Evolutionary conservation across 1,140 invertebrate species (phyloP), one percentile per base, ranked within the genome.

Genomic region (Charaxes varanes): DNA sequence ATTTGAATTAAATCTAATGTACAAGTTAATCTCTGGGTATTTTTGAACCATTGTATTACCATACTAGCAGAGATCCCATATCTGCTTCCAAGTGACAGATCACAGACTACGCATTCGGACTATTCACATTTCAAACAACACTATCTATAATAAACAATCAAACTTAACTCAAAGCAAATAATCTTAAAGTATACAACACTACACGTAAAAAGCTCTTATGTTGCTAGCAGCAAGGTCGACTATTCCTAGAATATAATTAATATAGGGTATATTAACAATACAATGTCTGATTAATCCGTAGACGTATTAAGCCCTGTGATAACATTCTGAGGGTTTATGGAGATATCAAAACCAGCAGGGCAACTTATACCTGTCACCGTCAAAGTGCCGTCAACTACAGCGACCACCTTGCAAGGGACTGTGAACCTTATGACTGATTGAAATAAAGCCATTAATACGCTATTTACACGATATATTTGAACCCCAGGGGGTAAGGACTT

Each of bases 291-390:
- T 63, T 63, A 63, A 57, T 41, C 44, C 50, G 43, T 37, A 55
- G 46, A 42, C 48, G 53, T 59, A 51, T 44, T 62, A 50, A 8
- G 32, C 50, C 47, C 18, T 24, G n/a, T 49, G 58, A 64, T 64
- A 66, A 38, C 46, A 41, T 61, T 48, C 40, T 41, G 52, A 58
- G 55, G 59, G 60, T 69, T 60, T 59, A 70, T 67, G 53, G 54
- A 64, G 53, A 54, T 52, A 70, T 70, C 66, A 67, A 62, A 56
- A 46, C 43, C 66, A 70, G 62, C 48, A 55, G 51, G 51, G 52
- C 51, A 55, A 58, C 44, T 60, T 60, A 41, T 62, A 64, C 58
- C 63, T 67, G 66, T 60, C 66, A 59, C 47, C 53, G 13, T 37
- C 35, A 46, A 37, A 35, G 34, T 15, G 18, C 15, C 30, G 32